Percentiles rank a stretch among this genome's conserved stretches.
phyloP scores from a whole-genome alignment of 2,113 vertebrate species.

The Zosterops lateralis region DNA sequence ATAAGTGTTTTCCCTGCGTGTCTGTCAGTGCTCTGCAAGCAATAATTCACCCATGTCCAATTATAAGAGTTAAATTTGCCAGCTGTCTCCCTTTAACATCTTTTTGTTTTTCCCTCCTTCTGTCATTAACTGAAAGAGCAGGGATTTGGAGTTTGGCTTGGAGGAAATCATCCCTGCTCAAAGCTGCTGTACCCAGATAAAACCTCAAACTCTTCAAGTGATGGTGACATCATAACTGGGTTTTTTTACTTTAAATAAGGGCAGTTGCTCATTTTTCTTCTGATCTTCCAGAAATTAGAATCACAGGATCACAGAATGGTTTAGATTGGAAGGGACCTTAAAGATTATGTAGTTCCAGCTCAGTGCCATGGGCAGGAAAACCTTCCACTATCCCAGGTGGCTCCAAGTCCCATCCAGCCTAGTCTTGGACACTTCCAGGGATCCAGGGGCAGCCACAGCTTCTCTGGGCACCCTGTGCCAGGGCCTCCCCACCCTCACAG shows the following conservation, averaged over 20 bases:
- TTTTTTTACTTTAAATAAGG: neutral
- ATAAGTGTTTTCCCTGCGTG: neutral
- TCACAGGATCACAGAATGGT: neutral
- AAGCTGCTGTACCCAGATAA: neutral
- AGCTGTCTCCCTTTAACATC: neutral
- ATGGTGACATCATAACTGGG: neutral
- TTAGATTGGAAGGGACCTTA: neutral
- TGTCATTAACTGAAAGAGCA: neutral
- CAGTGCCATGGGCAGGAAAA: rapidly evolving
- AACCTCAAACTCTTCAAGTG: neutral
- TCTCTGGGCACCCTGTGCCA: neutral
- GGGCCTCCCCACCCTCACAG: rapidly evolving
- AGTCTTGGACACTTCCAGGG: neutral
- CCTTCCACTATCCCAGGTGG: rapidly evolving
- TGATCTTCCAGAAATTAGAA: neutral
- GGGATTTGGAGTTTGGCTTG: neutral
- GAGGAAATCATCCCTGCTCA: neutral
- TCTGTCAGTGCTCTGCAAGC: neutral
- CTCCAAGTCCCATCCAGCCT: rapidly evolving
- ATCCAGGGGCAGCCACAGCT: neutral
- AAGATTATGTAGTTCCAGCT: rapidly evolving
- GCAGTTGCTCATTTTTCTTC: neutral
- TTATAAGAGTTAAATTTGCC: neutral
- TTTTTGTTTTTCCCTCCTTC: neutral
- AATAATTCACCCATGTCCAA: neutral